These are phyloP conservation scores for Celastrina argiolus DNA, from an alignment of 2,888 invertebrate genomes.

Conservation along the genomic window DNA sequence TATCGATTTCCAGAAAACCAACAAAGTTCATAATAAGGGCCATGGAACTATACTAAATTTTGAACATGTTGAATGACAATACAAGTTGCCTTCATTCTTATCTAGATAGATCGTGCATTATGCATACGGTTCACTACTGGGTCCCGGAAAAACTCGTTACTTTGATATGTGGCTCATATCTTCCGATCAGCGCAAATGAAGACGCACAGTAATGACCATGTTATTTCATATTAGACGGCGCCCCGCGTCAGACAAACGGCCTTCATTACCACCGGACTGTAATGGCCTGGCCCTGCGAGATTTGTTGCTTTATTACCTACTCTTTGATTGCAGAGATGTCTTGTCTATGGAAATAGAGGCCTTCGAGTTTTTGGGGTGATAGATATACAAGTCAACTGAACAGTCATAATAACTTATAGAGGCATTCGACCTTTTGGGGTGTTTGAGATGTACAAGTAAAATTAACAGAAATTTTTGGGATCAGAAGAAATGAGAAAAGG, in stretches of 20 bases:
- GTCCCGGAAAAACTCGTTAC: not conserved
- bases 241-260: constrained; percentile 60
- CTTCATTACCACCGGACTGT: constrained; percentile 52
- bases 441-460: too few relatives aligned
- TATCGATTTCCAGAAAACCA: too few relatives aligned
- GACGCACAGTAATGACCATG: constrained; percentile 48
- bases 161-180: constrained; percentile 42
- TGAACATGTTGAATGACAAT: too few relatives aligned
- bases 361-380: not conserved
- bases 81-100: not conserved
- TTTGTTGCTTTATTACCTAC: constrained; percentile 29
- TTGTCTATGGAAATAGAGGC: not conserved
- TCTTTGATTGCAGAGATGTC: not conserved
- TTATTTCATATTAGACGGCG: constrained; percentile 69
- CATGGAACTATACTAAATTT: too few relatives aligned
- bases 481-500: too few relatives aligned
- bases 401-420: too few relatives aligned
- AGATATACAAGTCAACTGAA: too few relatives aligned
- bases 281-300: constrained; percentile 31
- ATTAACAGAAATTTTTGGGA: too few relatives aligned
- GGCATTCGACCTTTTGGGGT: too few relatives aligned
- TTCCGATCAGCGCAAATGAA: constrained; percentile 54
- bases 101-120: not conserved
- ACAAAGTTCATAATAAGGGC: too few relatives aligned
- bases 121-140: not conserved